phyloP scores from a whole-genome alignment of 2,797 vertebrate species.

The Poeciliopsis presidionis region DNA sequence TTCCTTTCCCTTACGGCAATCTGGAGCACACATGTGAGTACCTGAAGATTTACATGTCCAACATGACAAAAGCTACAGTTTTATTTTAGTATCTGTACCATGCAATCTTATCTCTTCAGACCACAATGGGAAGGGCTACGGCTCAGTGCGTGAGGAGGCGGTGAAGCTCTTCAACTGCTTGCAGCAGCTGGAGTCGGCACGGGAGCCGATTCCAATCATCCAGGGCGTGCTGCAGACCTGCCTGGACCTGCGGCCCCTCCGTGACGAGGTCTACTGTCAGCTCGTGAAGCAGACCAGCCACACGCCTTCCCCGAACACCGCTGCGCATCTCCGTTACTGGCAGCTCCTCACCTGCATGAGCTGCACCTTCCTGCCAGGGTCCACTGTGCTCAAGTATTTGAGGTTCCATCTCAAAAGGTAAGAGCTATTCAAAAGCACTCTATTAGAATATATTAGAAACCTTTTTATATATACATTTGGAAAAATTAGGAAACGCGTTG shows the following conservation, averaged over 20 bases:
- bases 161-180: conserved; percentile 95
- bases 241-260: conserved; percentile 91
- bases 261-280: conserved; percentile 97
- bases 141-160: conserved; percentile 91
- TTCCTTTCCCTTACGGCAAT: conserved; percentile 91
- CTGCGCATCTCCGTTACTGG: conserved; percentile 92
- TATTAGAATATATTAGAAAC: neutral
- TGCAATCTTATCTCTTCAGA: conserved; percentile 42
- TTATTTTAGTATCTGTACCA: neutral
- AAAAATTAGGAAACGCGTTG: neutral
- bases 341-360: conserved; percentile 98
- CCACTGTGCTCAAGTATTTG: conserved; percentile 87
- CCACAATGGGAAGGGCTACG: conserved; percentile 85
- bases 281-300: conserved; percentile 96
- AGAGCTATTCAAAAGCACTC: conserved; percentile 43
- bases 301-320: conserved; percentile 80
- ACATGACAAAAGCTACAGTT: neutral
- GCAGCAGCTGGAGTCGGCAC: conserved; percentile 90
- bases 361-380: conserved; percentile 93
- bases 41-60: conserved; percentile 14
- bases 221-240: conserved; percentile 98
- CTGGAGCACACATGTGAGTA: conserved; percentile 88
- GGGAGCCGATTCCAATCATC: conserved; percentile 89
- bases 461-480: neutral
- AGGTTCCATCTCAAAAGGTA: conserved; percentile 92